Evolutionary conservation across 2,113 vertebrate species (phyloP), one percentile per base, ranked within the genome.

Genomic region (Chaenocephalus aceratus): DNA sequence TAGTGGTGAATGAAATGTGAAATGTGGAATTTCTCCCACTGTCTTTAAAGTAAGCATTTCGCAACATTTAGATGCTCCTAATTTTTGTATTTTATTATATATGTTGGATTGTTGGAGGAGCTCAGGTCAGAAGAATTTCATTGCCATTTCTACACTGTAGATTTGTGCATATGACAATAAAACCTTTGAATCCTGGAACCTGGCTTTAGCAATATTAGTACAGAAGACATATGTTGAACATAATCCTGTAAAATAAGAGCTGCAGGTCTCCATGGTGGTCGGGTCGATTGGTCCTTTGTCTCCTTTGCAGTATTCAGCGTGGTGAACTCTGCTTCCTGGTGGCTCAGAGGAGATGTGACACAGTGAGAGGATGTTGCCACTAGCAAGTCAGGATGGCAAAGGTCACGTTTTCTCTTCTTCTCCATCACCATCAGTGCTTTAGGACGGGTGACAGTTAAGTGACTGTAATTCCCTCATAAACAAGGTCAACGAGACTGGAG

Each of bases 381-480:
- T 15, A 72, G 85, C 80, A 70, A 65, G 80, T 84, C 81, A 79
- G 75, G 52, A 65, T 13, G 73, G 45, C 83, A 82, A 46, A 81
- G 90, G 87, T 90, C 86, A 90, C 75, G 74, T 87, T 62, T 73
- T 79, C 72, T 79, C 66, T 65, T 82, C 75, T 79, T 56, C 72
- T 74, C 85, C 66, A 72, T 86, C 85, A 74, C 66, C 70, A 67
- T 58, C 48, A 71, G 58, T 23, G 87, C 56, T 60, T 81, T 73
- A 65, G 56, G 71, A 83, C 54, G 67, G 82, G 86, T 75, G 75
- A 83, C 90, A 88, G 89, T 95, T 91, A 92, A 77, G 88, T 64
- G 65, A 60, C 82, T 85, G 82, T 78, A 88, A 86, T 90, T 82
- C 77, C 68, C 67, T 73, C 59, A 86, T 86, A 89, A 90, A 93